Evolutionary conservation across 2,888 invertebrate species (phyloP).

Genomic region (Caenorhabditis drosophilae): DNA sequence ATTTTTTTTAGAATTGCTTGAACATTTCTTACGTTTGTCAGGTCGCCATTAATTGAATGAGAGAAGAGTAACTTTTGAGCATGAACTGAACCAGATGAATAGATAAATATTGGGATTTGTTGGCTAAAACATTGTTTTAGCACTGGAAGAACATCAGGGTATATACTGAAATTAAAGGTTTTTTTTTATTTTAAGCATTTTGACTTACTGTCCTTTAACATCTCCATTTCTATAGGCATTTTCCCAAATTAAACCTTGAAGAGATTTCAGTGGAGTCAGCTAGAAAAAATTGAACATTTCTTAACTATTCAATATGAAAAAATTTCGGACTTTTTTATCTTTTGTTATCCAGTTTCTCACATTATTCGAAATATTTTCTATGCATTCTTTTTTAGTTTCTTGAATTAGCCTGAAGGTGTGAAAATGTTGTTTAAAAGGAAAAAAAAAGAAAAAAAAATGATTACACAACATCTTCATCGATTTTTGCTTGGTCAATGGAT

Average conservation of each 20-base stretch:
- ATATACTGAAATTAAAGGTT: conserved; percentile 75
- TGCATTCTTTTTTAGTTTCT: conserved; percentile 71
- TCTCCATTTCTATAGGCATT: conserved; percentile 81
- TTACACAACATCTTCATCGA: conserved; percentile 34
- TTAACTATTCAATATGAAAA: too few relatives aligned
- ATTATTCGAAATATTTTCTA: conserved; percentile 77
- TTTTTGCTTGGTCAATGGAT: conserved; percentile 70
- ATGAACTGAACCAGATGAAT: conserved; percentile 88
- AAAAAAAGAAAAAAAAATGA: conserved; percentile 13
- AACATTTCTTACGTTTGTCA: conserved; percentile 74
- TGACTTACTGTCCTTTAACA: conserved; percentile 86
- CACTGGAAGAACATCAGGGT: conserved; percentile 81
- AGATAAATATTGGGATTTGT: conserved; percentile 81
- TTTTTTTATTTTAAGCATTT: conserved; percentile 1
- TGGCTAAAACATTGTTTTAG: conserved; percentile 77
- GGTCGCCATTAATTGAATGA: conserved; percentile 80
- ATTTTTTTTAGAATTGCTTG: background rate
- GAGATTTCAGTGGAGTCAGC: conserved; percentile 77
- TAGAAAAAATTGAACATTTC: conserved; percentile 18
- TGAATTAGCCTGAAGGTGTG: conserved; percentile 20
- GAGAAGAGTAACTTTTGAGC: conserved; percentile 87
- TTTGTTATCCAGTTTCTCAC: conserved; percentile 85
- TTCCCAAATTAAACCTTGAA: conserved; percentile 90
- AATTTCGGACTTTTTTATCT: too few relatives aligned
- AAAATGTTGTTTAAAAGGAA: background rate